phyloP scores from a whole-genome alignment of 2,888 invertebrate genomes.

The Lathronympha strigana region DNA sequence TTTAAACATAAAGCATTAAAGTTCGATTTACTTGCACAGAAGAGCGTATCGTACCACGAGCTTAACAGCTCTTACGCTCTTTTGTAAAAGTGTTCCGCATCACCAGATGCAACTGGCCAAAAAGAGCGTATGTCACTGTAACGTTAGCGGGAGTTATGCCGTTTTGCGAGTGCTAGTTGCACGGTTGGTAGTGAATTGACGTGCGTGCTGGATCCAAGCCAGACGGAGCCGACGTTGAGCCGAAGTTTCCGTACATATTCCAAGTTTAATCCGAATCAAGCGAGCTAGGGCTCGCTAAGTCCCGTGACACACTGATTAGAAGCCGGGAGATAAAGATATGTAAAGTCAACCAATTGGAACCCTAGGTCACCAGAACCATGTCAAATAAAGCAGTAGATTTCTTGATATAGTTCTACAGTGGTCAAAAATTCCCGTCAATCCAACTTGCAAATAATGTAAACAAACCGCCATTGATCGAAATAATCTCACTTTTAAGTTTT shows the following conservation, averaged over 20 bases:
- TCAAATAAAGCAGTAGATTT: too few relatives aligned
- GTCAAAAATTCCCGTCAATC: too few relatives aligned
- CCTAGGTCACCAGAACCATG: too few relatives aligned
- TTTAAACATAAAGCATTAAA: not conserved
- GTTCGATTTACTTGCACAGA: not conserved
- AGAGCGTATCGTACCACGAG: not conserved
- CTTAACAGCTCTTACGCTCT: not conserved
- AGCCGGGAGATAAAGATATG: conserved; percentile 20
- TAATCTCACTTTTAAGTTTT: too few relatives aligned
- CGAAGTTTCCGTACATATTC: conserved; percentile 54
- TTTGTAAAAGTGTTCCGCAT: not conserved
- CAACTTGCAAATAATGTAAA: too few relatives aligned
- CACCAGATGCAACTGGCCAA: not conserved
- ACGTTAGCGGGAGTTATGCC: not conserved
- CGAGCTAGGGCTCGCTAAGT: conserved; percentile 60
- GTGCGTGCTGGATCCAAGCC: conserved; percentile 41
- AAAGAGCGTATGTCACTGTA: not conserved
- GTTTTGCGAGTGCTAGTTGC: conserved; percentile 6
- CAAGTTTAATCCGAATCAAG: conserved; percentile 78
- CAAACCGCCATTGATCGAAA: too few relatives aligned
- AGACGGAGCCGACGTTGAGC: conserved; percentile 32
- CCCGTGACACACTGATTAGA: conserved; percentile 47
- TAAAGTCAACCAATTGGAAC: too few relatives aligned
- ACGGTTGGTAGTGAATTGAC: conserved; percentile 39
- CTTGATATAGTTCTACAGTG: too few relatives aligned